Evolutionary conservation across 2,888 invertebrate species (phyloP).

Genomic region (Drosophila pseudotakahashii): DNA sequence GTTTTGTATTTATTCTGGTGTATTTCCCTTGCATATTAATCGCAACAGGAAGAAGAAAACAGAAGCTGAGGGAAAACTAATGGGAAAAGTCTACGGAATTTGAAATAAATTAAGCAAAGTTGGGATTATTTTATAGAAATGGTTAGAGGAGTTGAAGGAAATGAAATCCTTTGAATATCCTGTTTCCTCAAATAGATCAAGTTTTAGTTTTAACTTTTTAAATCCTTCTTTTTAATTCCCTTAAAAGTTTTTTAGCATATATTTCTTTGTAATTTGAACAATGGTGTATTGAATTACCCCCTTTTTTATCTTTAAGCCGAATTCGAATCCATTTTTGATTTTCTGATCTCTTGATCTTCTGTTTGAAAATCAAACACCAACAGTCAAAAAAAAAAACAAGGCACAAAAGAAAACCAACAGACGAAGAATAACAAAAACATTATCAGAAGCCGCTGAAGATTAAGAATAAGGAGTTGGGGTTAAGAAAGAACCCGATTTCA

Average conservation of each 20-base stretch:
- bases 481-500: not conserved
- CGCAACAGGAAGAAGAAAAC: constrained; percentile 2
- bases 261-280: not conserved
- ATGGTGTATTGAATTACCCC: not conserved
- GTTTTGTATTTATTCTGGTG: constrained; percentile 5
- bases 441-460: constrained; percentile 7
- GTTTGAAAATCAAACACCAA: constrained; percentile 6
- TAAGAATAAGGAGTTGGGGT: constrained; percentile 1
- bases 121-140: not conserved
- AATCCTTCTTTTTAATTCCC: too few species aligned
- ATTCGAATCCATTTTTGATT: not conserved
- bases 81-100: not conserved
- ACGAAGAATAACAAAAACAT: constrained; percentile 1
- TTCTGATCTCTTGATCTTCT: constrained; percentile 18
- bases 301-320: not conserved
- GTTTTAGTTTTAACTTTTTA: too few species aligned
- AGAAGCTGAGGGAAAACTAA: not conserved
- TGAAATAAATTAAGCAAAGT: not conserved
- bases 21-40: constrained; percentile 21
- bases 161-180: not conserved
- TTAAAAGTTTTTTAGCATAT: too few species aligned
- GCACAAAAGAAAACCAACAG: not conserved
- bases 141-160: not conserved
- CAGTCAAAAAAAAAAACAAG: not conserved
- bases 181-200: too few species aligned